These are phyloP conservation scores for Bagarius yarrelli DNA, from an alignment of 2,113 vertebrate genomes.

Conservation along the genomic window DNA sequence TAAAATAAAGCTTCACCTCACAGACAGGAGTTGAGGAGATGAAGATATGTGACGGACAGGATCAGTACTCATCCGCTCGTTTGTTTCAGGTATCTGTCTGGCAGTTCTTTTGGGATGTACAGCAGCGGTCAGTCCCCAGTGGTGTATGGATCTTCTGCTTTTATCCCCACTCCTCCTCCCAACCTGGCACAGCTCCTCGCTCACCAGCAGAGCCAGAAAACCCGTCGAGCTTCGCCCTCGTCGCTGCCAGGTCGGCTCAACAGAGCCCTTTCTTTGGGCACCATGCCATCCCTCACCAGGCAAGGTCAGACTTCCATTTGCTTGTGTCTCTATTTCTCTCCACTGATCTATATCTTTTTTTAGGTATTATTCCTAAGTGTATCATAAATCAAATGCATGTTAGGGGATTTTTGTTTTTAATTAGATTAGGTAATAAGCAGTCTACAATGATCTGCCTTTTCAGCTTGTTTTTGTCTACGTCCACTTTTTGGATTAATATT, in stretches of 20 bases:
- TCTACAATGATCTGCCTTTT: background rate
- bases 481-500: conserved; percentile 12
- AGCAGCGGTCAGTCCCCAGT: conserved; percentile 61
- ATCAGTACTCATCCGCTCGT: conserved; percentile 59
- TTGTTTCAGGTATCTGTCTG: conserved; percentile 81
- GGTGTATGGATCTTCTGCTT: conserved; percentile 60
- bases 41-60: conserved; percentile 36
- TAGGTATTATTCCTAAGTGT: background rate
- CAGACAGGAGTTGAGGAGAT: background rate
- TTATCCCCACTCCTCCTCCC: conserved; percentile 82
- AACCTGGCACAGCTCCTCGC: conserved; percentile 79
- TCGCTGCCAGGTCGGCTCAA: conserved; percentile 87
- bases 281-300: conserved; percentile 83
- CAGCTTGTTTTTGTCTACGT: background rate
- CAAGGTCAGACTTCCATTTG: conserved; percentile 73
- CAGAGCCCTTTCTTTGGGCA: conserved; percentile 87
- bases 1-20: background rate
- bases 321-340: background rate
- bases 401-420: background rate
- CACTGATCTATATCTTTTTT: background rate
- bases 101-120: conserved; percentile 65
- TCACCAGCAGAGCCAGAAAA: conserved; percentile 75
- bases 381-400: background rate
- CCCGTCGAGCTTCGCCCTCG: conserved; percentile 77
- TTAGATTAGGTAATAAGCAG: background rate